Evolutionary conservation across 2,113 vertebrate genomes (phyloP), one percentile per base, ranked within the genome.

Genomic region (Cygnus atratus): DNA sequence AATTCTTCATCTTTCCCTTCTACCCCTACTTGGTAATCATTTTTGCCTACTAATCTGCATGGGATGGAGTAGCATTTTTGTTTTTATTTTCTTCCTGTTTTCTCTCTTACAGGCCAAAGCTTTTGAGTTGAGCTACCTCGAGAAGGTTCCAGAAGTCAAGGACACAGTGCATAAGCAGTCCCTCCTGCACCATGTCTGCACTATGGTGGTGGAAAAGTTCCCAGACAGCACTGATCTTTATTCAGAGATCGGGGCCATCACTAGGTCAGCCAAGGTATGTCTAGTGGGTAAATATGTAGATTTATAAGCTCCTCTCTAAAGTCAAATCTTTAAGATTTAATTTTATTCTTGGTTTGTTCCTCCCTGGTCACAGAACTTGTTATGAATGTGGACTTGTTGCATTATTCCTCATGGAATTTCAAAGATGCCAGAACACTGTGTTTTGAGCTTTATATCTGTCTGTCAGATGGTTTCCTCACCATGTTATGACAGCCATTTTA

Each of bases 81-180:
- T 41, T 84, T 94, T 63, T 68, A 19, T 28, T 46, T 43, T 76
- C 18, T 61, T 87, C 5, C 8, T 59, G 58, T 33, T 62, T 25
- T 21, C 6, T 21, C 15, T 35, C 41, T 84, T 91, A 19, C 58
- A 99, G 99, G 99, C 99, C 83, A 99, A 99, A 98, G 99, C 99
- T 62, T 99, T 99, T 98, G 99, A 99, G 97, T 97, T 99, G 97
- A 99, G 98, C 97, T 99, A 99, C 98, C 98, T 99, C 97, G 99
- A 99, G 98, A 99, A 99, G 97, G 99, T 99, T 98, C 99, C 99
- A 46, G 99, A 99, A 97, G 99, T 99, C 76, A 99, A 99, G 98
- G 99, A 99, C 97, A 99, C 99, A 0, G 99, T 99, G 94, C 99
- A 99, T 79, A 99, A 99, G 96, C 99, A 99, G 97, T 99, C 99